Percentiles rank a stretch among this genome's conserved stretches.
Conservation (phyloP, 2,113 vertebrate genomes). For the Herpetotheres cachinnans region DNA sequence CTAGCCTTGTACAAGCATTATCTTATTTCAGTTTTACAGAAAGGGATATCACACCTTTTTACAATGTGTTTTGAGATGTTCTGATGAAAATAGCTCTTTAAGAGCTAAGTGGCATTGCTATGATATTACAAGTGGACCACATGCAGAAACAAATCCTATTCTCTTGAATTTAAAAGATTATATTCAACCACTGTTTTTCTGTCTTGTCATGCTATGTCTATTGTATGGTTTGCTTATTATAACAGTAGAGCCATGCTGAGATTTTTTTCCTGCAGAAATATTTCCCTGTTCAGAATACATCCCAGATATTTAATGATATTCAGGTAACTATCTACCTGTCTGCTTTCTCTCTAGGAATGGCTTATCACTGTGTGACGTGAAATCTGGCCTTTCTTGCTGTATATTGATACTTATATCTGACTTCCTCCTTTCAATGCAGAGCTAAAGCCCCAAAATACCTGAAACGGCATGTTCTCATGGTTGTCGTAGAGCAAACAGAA, state of each 20-base stretch:
- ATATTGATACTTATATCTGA: background rate
- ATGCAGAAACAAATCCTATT: slow-evolving; percentile 11
- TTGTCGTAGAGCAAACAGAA: background rate
- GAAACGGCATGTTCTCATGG: background rate
- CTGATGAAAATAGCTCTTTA: background rate
- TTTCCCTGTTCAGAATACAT: background rate
- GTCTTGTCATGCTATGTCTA: background rate
- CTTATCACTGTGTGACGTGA: background rate
- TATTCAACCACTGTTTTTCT: background rate
- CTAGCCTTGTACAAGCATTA: background rate
- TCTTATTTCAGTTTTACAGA: background rate
- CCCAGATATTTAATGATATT: background rate
- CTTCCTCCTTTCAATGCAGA: background rate
- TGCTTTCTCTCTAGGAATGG: background rate
- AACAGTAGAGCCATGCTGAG: background rate
- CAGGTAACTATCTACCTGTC: background rate
- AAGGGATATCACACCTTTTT: background rate
- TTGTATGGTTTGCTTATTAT: background rate
- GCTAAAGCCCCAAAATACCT: background rate
- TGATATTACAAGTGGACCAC: slow-evolving; percentile 11
- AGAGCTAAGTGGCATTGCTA: background rate
- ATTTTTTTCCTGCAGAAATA: background rate
- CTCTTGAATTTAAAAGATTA: background rate
- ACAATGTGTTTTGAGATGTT: background rate
- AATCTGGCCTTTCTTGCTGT: background rate